These are phyloP conservation scores for Onthophagus taurus DNA, from an alignment of 1,140 invertebrate genomes.

Conservation along the genomic window DNA sequence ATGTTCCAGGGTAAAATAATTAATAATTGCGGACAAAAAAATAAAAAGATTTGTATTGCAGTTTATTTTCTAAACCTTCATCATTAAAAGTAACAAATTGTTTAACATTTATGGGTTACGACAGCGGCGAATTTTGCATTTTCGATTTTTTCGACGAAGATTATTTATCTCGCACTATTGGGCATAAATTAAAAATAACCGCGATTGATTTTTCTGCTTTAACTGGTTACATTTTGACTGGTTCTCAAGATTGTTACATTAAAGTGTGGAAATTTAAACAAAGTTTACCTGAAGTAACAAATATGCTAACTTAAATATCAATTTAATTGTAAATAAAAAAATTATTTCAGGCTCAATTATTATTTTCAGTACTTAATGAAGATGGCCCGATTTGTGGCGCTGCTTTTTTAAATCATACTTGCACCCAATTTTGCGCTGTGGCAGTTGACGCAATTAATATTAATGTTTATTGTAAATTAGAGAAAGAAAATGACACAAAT, in stretches of 20 bases:
- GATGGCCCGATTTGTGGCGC: conserved; percentile 12
- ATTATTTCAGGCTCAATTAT: conserved; percentile 7
- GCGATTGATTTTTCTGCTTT: conserved; percentile 15
- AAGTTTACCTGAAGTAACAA: conserved; percentile 4
- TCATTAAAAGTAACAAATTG: conserved; percentile 9
- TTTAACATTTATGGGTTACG: conserved; percentile 14
- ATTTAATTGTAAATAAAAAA: not conserved
- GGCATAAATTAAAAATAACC: conserved; percentile 13
- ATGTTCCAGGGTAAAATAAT: conserved; percentile 16
- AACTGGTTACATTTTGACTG: conserved; percentile 9
- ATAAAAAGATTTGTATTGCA: too few species aligned
- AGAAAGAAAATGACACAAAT: not conserved
- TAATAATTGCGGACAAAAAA: too few species aligned
- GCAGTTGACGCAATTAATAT: conserved; percentile 3
- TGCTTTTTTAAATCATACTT: conserved; percentile 12
- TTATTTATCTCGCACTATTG: conserved; percentile 8
- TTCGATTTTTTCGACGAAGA: conserved; percentile 14
- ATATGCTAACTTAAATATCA: not conserved
- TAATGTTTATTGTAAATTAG: conserved; percentile 12
- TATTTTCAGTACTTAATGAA: conserved; percentile 6
- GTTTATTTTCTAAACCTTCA: conserved; percentile 11
- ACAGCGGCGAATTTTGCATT: conserved; percentile 15
- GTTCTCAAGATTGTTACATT: conserved; percentile 9
- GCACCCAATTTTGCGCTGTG: conserved; percentile 14
- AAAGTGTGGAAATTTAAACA: conserved; percentile 15